Evolutionary conservation across 2,888 invertebrate species (phyloP), one percentile per base, ranked within the genome.

Genomic region (Drosophila diplacantha): DNA sequence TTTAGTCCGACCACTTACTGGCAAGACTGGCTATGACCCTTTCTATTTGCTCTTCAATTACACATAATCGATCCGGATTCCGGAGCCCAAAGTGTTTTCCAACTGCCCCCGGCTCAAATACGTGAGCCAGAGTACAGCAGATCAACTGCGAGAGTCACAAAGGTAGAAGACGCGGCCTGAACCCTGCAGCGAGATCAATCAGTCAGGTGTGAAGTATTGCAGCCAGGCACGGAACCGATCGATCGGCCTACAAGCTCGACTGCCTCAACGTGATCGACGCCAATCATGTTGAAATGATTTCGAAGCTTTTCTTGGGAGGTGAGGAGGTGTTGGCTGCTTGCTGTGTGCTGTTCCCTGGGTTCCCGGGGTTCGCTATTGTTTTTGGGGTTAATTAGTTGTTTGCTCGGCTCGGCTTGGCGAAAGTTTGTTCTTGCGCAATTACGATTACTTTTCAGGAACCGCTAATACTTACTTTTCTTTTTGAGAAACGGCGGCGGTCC

Each of bases 381-480:
- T 70, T 47, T 52, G 64, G 71, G 85, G 79, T 85, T 84, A 84
- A 84, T 84, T 84, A 81, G 74, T 71, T 84, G 83, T 84, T 84
- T 81, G 84, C 74, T 81, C 71, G 62, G 37, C 50, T 60, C 18
- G 26, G 18, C 29, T 29, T 41, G 58, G 64, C 62, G 59, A 65
- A 57, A 44, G 67, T 67, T 56, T 29, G 61, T 72, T 54, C 44
- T 39, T 56, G 34, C 32, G 24, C 55, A 56, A 54, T 53, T 59
- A 43, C 44, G 44, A 14, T 26, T 44, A 18, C 7, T 18, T 51
- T 51, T 39, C 26, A 39, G 57, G 50, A 46, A 50, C 29, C 75
- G 91, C 93, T 92, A 90, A 38, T 79, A 91, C 93, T 92, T 90
- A 94, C 94, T 93, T 92, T 94, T 94, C 91, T 93, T 93, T 90